Evolutionary conservation across 2,888 invertebrate genomes (phyloP), one percentile per base, ranked within the genome.

Genomic region (Drosophila rubida): DNA sequence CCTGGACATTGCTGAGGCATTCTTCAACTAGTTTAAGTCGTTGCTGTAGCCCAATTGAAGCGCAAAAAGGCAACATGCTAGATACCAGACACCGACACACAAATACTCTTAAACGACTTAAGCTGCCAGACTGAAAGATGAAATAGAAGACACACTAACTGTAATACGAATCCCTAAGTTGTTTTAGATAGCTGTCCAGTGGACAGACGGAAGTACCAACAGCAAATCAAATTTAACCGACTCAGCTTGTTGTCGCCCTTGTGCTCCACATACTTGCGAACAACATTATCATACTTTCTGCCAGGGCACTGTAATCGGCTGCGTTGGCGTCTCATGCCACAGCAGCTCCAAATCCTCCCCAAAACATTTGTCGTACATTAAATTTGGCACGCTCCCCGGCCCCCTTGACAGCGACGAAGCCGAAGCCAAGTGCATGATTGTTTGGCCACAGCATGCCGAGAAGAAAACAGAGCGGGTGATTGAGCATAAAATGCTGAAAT

Each of bases 331-430:
- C 23, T 14, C 2, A 11, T 35, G 8, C 9, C 16, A 3, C 49
- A 22, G 14, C 3, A 35, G 2, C 22, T 13, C 22, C 49, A 13
- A 35, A 35, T 37, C 35, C 14, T 37, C 35, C 35, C 35, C 19
- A 41, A 37, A 46, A 27, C n/a, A 45, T 45, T 55, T 55, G 35
- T 35, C 11, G 46, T 48, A 23, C 41, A 41, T 58, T 14, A 44
- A 55, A 57, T 57, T 63, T 49, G 62, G 37, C 55, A 63, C 55
- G 35, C 35, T 42, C 32, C 14, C 32, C n/a, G n/a, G n/a, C n/a
- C 35, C 13, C 22, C 30, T n/a, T n/a, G n/a, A n/a, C n/a, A n/a
- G 16, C 2, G 49, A 7, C 2, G 19, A 39, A 25, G 9, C 27
- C n/a, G 23, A 57, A 42, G 6, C 46, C 35, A 35, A 45, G 7